These are phyloP conservation scores for Trichonephila inaurata DNA, from an alignment of 1,140 invertebrate species.

Conservation along the genomic window DNA sequence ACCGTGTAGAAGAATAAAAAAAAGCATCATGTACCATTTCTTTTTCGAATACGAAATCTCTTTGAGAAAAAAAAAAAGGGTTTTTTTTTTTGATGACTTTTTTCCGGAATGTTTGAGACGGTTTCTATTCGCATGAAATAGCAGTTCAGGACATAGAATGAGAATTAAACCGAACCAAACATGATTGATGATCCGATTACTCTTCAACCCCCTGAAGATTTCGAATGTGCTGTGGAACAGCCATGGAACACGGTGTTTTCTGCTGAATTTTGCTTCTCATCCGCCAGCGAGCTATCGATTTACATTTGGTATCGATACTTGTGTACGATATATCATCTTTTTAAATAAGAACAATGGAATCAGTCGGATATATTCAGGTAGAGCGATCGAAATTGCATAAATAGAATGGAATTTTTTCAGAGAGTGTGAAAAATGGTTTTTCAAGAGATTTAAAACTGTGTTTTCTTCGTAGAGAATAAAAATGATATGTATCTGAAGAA, in stretches of 20 bases:
- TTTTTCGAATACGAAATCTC: not conserved
- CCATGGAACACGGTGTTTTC: not conserved
- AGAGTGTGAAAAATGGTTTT: not conserved
- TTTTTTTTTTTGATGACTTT: constrained; percentile 16
- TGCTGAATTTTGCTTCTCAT: not conserved
- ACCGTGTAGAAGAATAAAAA: not conserved
- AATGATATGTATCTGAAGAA: too few relatives aligned
- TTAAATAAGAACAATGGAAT: constrained; percentile 17
- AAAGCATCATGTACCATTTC: not conserved
- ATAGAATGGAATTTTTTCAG: not conserved
- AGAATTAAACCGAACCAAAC: constrained; percentile 26
- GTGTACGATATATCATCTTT: constrained; percentile 7
- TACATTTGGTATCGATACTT: constrained; percentile 27
- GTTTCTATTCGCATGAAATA: constrained; percentile 1
- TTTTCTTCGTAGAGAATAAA: too few relatives aligned
- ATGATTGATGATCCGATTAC: constrained; percentile 28
- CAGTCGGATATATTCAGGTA: not conserved
- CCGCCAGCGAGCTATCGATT: not conserved
- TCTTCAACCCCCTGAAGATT: not conserved
- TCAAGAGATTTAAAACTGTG: not conserved
- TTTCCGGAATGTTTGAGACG: constrained; percentile 43
- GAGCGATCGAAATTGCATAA: not conserved
- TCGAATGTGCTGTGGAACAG: not conserved
- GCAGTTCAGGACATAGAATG: not conserved
- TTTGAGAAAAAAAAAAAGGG: not conserved